Percentiles rank a stretch among this genome's conserved stretches.
phyloP scores from a whole-genome alignment of 2,113 vertebrate genomes.

The Leiothrix lutea region DNA sequence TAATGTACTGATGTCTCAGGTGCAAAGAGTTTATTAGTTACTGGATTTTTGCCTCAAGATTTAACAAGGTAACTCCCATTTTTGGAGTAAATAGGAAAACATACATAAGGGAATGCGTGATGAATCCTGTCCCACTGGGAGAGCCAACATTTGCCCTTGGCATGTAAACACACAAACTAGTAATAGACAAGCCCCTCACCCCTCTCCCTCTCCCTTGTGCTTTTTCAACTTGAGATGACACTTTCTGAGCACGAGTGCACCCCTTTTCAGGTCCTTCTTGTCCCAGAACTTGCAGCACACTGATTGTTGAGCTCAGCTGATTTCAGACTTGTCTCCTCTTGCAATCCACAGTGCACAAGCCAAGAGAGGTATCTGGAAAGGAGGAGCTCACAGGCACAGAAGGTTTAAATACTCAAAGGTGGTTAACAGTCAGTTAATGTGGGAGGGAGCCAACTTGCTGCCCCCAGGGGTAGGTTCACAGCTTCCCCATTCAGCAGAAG shows the following conservation, averaged over 20 bases:
- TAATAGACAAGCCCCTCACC: rapidly evolving
- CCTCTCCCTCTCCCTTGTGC: too few species aligned
- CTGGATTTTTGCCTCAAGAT: neutral
- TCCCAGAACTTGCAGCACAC: rapidly evolving
- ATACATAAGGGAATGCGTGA: rapidly evolving
- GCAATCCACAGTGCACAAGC: neutral
- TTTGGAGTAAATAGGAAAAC: neutral
- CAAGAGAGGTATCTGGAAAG: neutral
- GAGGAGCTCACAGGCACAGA: neutral
- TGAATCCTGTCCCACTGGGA: neutral
- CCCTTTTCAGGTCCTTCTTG: neutral
- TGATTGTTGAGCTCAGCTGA: neutral
- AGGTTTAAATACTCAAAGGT: neutral
- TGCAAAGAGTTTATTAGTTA: neutral
- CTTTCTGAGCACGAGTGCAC: neutral
- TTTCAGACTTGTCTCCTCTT: neutral
- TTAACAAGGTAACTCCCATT: neutral
- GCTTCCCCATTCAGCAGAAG: neutral
- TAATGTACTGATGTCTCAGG: neutral
- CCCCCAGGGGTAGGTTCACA: rapidly evolving
- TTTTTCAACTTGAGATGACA: neutral
- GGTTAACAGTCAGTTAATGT: rapidly evolving
- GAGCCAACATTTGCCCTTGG: neutral
- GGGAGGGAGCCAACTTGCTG: neutral
- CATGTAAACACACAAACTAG: neutral